Base-by-base conservation (phyloP, 2,113 vertebrate genomes). In the Sinocyclocheilus maitianheensis region DNA sequence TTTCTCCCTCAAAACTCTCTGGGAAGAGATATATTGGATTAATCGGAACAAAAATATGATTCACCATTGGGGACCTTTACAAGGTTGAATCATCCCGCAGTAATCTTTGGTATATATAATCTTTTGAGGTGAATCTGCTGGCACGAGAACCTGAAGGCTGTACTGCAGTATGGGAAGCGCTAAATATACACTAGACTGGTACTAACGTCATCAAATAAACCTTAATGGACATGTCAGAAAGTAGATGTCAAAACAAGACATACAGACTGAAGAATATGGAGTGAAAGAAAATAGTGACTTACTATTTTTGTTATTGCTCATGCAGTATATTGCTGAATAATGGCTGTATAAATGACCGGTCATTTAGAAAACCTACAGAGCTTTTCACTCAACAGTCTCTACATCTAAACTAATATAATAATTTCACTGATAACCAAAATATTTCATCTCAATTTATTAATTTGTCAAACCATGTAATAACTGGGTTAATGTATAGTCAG, bases 21-120 rank as follows among this genome's bases (percentile, higher is more conserved):
- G 26, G n/a, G 24, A 81, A 69, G 16, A 74, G 43, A 74, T 80
- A 81, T 81, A 74, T 72, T 30, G 67, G 22, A 72, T 71, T 58
- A 72, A 24, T 72, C 11, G 12, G 10, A n/a, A 71, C 12, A 72
- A 60, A 72, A 62, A 74, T 46, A 60, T 48, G 51, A 72, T 62
- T 72, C 77, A 80, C 26, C 46, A 51, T 6, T 53, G 20, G 76
- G 18, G 34, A 58, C 46, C 60, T 78, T 63, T 63, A 63, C 62
- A 78, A 53, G 58, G 34, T n/a, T 69, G 63, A 53, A 37, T 85
- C 63, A 71, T 71, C 62, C 62, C 12, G 11, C 58, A 40, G 63
- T 80, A 72, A 86, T 78, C 65, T 80, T 26, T 81, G 53, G 26
- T 74, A 26, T 81, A 86, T 81, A 79, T 86, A 74, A 85, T 85